phyloP scores from a whole-genome alignment of 2,797 vertebrate genomes.

The Sarcophilus harrisii region DNA sequence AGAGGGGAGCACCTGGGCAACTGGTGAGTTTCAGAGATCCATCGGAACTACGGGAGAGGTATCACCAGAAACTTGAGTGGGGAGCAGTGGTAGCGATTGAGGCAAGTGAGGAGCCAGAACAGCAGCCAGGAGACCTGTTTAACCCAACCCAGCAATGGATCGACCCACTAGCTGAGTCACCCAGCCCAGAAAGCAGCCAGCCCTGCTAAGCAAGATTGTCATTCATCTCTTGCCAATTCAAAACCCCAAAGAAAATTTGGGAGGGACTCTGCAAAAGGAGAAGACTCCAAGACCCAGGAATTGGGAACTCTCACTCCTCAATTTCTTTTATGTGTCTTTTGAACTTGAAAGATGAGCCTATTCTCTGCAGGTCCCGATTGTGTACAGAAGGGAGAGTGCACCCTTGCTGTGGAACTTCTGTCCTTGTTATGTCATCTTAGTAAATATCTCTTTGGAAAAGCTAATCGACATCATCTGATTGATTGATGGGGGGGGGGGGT shows the following conservation, averaged over 20 bases:
- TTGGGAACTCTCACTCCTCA: background rate
- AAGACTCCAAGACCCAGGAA: background rate
- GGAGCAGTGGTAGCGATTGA: background rate
- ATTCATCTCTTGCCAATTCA: background rate
- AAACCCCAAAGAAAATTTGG: background rate
- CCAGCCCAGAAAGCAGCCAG: background rate
- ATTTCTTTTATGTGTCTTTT: background rate
- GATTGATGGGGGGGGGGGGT: background rate
- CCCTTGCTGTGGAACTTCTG: constrained; percentile 15
- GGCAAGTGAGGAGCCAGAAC: background rate
- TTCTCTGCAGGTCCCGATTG: background rate
- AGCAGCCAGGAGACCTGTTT: background rate
- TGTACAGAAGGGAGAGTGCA: background rate
- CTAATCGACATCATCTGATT: background rate
- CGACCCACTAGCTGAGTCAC: background rate
- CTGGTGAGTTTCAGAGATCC: background rate
- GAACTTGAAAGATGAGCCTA: background rate
- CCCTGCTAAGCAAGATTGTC: background rate
- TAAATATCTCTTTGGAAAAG: constrained; percentile 27
- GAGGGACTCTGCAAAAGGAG: background rate
- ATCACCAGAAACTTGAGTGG: background rate
- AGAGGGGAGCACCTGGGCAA: background rate
- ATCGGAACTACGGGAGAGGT: background rate
- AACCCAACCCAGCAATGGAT: background rate
- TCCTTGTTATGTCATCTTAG: constrained; percentile 7